phyloP scores from a whole-genome alignment of 2,888 invertebrate species.

The Macrosiphum euphorbiae region DNA sequence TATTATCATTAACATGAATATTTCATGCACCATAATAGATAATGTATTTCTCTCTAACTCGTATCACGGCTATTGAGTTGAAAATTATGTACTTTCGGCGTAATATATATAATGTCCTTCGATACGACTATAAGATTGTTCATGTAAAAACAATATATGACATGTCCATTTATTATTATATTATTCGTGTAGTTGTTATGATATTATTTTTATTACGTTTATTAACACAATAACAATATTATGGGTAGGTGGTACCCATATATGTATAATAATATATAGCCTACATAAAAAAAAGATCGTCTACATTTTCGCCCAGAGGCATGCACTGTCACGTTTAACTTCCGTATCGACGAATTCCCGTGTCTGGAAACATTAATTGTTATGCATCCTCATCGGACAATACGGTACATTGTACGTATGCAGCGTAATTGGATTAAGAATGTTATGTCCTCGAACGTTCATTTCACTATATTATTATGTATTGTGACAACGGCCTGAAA shows the following conservation, averaged over 20 bases:
- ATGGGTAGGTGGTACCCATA: too few relatives aligned
- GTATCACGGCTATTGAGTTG: not conserved
- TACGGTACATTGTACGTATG: not conserved
- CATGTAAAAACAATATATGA: constrained; percentile 29
- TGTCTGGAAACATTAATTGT: constrained; percentile 8
- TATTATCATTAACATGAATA: not conserved
- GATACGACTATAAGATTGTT: not conserved
- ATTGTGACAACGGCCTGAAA: not conserved
- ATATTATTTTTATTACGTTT: not conserved
- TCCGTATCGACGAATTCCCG: constrained; percentile 16
- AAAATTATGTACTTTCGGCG: not conserved
- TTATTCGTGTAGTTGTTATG: not conserved
- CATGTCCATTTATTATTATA: not conserved
- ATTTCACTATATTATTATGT: not conserved
- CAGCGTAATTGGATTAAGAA: constrained; percentile 34
- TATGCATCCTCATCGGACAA: constrained; percentile 16
- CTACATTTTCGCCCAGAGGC: not conserved
- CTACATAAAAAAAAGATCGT: not conserved
- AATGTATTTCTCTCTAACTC: not conserved
- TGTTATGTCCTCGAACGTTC: constrained; percentile 28
- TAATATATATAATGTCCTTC: constrained; percentile 6
- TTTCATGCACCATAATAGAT: not conserved
- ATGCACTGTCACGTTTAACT: not conserved
- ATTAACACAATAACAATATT: not conserved
- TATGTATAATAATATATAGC: not conserved